phyloP scores from a whole-genome alignment of 2,797 vertebrate species.

The Aphelocoma californica region DNA sequence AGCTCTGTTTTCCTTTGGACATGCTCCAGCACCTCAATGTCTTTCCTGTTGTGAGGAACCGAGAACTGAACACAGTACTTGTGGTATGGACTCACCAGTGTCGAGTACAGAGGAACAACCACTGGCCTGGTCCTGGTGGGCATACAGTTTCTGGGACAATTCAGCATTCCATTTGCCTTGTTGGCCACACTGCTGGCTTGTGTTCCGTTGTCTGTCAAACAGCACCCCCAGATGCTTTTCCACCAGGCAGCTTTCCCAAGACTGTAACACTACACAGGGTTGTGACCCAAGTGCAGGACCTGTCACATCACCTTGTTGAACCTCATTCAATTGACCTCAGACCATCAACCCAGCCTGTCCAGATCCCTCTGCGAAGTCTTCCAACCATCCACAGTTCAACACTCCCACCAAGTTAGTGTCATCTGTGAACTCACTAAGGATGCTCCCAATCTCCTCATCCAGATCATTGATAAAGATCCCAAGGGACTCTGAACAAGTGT shows the following conservation, averaged over 20 bases:
- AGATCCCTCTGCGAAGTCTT: background rate
- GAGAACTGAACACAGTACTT: background rate
- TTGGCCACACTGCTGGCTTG: background rate
- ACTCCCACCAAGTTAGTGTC: background rate
- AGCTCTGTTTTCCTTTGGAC: background rate
- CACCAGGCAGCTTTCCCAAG: background rate
- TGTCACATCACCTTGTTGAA: background rate
- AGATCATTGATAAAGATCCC: background rate
- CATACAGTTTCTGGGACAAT: background rate
- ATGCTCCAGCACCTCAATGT: background rate
- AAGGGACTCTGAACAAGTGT: background rate
- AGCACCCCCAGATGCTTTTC: background rate
- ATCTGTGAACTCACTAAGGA: background rate
- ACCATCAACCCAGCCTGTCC: too few relatives aligned
- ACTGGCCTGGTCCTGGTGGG: background rate
- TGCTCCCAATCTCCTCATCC: background rate
- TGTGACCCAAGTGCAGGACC: background rate
- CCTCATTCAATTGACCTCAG: background rate
- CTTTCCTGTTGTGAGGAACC: background rate
- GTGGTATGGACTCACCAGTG: background rate
- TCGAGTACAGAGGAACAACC: accelerated
- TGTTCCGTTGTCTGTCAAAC: background rate
- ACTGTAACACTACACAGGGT: background rate
- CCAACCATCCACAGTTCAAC: background rate
- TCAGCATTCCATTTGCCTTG: background rate